Evolutionary conservation across 2,888 invertebrate genomes (phyloP).

Genomic region (Clanis bilineata): DNA sequence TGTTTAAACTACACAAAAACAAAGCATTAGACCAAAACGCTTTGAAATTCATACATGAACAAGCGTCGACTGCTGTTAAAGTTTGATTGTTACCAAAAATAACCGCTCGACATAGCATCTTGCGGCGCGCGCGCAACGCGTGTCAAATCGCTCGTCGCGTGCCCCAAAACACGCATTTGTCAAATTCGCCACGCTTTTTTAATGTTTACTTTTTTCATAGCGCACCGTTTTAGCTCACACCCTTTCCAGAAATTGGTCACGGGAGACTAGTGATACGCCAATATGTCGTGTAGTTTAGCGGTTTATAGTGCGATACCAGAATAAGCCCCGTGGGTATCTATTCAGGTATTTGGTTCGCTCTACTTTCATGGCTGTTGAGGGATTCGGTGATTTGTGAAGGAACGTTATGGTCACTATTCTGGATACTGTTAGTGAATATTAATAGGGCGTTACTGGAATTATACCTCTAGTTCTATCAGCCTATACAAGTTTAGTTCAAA

Average conservation of each 20-base stretch:
- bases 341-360: slow-evolving; percentile 4
- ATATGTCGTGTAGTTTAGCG: slow-evolving; percentile 73
- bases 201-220: slow-evolving; percentile 67
- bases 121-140: slow-evolving; percentile 45
- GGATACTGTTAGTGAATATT: not conserved
- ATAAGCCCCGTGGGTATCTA: slow-evolving; percentile 49
- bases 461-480: too few species aligned
- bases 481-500: too few species aligned
- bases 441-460: not conserved
- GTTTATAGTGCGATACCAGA: slow-evolving; percentile 52
- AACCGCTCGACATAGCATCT: slow-evolving; percentile 40
- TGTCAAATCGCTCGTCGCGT: slow-evolving; percentile 66
- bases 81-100: slow-evolving; percentile 49
- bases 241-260: slow-evolving; percentile 71
- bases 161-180: slow-evolving; percentile 78
- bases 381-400: not conserved
- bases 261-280: slow-evolving; percentile 67
- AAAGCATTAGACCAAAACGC: not conserved
- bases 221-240: slow-evolving; percentile 51
- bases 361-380: not conserved
- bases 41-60: slow-evolving; percentile 23
- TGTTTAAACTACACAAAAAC: not conserved
- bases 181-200: slow-evolving; percentile 76
- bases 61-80: slow-evolving; percentile 37
- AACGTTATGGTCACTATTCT: not conserved